A percentile compares a stretch with the other conserved stretches of the same genome.
Conservation (phyloP, 2,888 invertebrate species). For the Tiliacea citrago region DNA sequence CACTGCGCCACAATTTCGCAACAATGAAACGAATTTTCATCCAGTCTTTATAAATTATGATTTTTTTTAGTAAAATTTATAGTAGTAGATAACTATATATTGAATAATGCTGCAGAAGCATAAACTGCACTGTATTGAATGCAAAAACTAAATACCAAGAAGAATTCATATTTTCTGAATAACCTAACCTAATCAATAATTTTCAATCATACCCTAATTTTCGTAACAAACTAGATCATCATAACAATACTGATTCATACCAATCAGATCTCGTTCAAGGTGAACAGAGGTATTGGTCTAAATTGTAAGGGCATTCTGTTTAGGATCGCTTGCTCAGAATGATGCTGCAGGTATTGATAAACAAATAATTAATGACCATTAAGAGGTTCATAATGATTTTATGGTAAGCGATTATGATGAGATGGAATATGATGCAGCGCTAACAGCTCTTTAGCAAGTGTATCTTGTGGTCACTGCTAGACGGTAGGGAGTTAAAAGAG, state of each 20-base stretch:
- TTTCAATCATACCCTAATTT: slow-evolving; percentile 30
- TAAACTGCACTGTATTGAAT: too few species aligned
- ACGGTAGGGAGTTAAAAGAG: neutral
- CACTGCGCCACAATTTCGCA: neutral
- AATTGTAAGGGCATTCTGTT: slow-evolving; percentile 50
- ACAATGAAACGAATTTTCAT: slow-evolving; percentile 16
- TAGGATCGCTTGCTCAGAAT: slow-evolving; percentile 54
- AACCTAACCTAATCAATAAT: slow-evolving; percentile 12
- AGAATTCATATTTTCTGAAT: neutral
- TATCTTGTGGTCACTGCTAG: neutral
- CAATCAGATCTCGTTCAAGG: slow-evolving; percentile 55
- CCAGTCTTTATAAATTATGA: neutral
- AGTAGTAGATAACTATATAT: neutral
- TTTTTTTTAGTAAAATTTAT: neutral
- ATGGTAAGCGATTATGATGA: neutral
- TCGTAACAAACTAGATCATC: slow-evolving; percentile 32
- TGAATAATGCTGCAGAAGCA: neutral
- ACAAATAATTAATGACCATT: slow-evolving; percentile 30
- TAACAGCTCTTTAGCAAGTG: neutral
- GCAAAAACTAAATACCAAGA: neutral
- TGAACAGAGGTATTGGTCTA: slow-evolving; percentile 47
- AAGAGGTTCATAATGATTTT: slow-evolving; percentile 1
- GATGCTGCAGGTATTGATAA: slow-evolving; percentile 40
- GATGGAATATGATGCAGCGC: too few species aligned
- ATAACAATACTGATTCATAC: slow-evolving; percentile 33